Evolutionary conservation across 1,140 invertebrate genomes (phyloP), one percentile per base, ranked within the genome.

Genomic region (Papilio glaucus): DNA sequence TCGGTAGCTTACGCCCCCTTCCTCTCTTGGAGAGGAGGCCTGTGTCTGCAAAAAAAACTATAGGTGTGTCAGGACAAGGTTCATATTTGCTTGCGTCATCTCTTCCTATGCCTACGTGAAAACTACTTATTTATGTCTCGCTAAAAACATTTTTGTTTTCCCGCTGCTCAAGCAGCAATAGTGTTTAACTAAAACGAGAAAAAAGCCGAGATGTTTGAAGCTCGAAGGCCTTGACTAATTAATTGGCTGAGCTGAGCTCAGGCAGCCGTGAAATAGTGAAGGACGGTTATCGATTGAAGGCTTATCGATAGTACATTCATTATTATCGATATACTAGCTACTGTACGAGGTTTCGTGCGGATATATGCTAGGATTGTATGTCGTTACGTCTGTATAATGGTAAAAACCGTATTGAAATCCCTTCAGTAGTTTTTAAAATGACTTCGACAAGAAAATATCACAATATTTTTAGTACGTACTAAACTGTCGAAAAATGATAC

Each of bases 241-340:
- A 80, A 80, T 80, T 80, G 78, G 45, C 57, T 42, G 72, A 77
- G 73, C 73, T 75, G 72, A 77, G 76, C 65, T 72, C 71, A 73
- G 61, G 29, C 69, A 24, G 10, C 49, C 21, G 49, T 57, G 49
- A 57, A 57, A 57, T 57, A 57, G 18, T 57, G 49, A 26, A 57
- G 21, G 18, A 9, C 21, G 7, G 18, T 49, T 49, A 57, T 57
- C 21, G 49, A 57, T 57, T 57, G 21, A 57, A 3, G 49, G 21
- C 21, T 57, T 57, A 3, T 57, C 49, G 49, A 57, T 57, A 57
- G 12, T 41, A 12, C 12, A 24, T 24, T 10, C 24, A 12, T 10
- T 57, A 6, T 3, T 33, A 33, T 33, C 29, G 29, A 33, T 33
- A 33, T 33, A 10, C 10, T 57, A 26, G 9, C 15, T 33, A 33